These are phyloP conservation scores for Kradibia gibbosae DNA, from an alignment of 1,140 invertebrate genomes.

Conservation along the genomic window DNA sequence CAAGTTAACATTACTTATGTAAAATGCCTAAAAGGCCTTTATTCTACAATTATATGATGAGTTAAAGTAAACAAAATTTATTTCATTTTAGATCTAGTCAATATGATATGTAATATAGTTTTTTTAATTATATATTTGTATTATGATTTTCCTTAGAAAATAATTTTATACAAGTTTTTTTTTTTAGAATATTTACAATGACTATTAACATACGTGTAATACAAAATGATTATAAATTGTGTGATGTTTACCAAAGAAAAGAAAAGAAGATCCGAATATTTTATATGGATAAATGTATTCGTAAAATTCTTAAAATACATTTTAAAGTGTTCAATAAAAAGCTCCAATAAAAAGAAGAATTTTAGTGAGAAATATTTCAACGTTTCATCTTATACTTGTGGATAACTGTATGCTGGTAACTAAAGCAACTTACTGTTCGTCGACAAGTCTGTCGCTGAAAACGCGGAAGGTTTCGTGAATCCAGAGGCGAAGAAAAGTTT, in stretches of 20 bases:
- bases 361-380: slow-evolving; percentile 6
- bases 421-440: slow-evolving; percentile 76
- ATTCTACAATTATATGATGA: no score
- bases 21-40: no score
- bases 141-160: no score
- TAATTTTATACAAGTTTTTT: no score
- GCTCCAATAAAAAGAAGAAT: not conserved
- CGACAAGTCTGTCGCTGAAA: slow-evolving; percentile 85
- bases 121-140: no score
- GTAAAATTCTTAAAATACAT: not conserved
- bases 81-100: no score
- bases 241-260: not conserved
- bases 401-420: not conserved
- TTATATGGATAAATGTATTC: not conserved
- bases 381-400: not conserved
- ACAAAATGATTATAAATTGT: not conserved
- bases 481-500: slow-evolving; percentile 83
- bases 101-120: no score
- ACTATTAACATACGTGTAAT: not conserved
- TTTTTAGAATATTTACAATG: no score
- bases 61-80: no score
- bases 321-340: slow-evolving; percentile 1
- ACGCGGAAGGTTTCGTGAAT: slow-evolving; percentile 88
- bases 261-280: no score
- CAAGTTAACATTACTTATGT: no score